phyloP scores from a whole-genome alignment of 2,113 vertebrate species.

The Patagioenas fasciata region DNA sequence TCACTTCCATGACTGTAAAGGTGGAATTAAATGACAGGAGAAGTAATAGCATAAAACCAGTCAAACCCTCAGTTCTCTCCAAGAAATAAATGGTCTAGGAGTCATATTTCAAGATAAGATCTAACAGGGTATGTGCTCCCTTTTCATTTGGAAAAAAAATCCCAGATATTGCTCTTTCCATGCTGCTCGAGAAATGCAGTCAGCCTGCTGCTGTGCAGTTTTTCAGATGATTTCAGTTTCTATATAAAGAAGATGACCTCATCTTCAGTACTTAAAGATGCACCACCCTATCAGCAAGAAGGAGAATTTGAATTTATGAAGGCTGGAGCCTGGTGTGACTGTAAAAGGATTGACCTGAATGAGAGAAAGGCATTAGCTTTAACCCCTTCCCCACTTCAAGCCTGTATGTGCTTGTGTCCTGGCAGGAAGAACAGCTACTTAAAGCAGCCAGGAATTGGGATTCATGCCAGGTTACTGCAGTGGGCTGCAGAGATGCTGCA shows the following conservation, averaged over 20 bases:
- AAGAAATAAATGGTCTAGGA: not conserved
- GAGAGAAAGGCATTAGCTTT: not conserved
- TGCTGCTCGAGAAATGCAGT: not conserved
- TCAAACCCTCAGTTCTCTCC: not conserved
- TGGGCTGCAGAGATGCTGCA: not conserved
- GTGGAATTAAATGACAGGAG: not conserved
- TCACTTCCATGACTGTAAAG: not conserved
- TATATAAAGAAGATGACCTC: slow-evolving; percentile 64
- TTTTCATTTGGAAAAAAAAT: slow-evolving; percentile 26
- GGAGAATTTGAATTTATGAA: slow-evolving; percentile 3
- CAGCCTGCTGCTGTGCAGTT: slow-evolving; percentile 40
- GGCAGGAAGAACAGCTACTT: not conserved
- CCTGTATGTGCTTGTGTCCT: not conserved
- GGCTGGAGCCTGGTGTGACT: not conserved
- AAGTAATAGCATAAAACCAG: not conserved
- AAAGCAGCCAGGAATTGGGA: not conserved
- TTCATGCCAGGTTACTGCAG: not conserved
- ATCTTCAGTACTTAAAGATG: slow-evolving; percentile 51
- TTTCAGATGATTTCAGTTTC: slow-evolving; percentile 50
- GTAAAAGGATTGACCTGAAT: not conserved
- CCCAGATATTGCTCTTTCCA: not conserved
- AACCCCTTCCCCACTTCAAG: not conserved
- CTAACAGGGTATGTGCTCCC: not conserved
- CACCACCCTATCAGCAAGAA: not conserved
- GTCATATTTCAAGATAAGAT: not conserved